Conservation (phyloP, 1,140 invertebrate species). For the Nylanderia fulva region DNA sequence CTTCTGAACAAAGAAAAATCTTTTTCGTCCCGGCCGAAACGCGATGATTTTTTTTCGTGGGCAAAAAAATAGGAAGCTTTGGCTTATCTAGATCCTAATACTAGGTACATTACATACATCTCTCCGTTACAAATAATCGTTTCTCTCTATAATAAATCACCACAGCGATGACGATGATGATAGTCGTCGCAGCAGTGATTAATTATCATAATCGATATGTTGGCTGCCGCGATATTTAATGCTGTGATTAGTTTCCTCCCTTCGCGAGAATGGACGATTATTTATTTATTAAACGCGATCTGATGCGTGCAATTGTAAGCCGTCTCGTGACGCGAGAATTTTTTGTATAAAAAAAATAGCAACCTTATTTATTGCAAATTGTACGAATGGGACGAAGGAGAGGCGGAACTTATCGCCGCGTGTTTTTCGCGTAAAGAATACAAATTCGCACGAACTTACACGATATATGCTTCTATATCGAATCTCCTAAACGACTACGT, state of each 20-base stretch:
- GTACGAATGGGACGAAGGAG: neutral
- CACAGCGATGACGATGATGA: slow-evolving; percentile 24
- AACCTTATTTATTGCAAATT: neutral
- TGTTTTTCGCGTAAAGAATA: slow-evolving; percentile 40
- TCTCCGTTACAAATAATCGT: slow-evolving; percentile 49
- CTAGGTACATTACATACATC: slow-evolving; percentile 40
- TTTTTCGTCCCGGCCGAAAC: slow-evolving; percentile 20
- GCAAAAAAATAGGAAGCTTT: slow-evolving; percentile 54
- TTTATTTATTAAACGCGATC: neutral
- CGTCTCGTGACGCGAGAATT: neutral
- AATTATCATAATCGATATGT: slow-evolving; percentile 73
- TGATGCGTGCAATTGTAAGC: neutral
- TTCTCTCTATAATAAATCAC: slow-evolving; percentile 52
- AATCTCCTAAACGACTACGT: slow-evolving; percentile 18
- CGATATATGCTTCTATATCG: slow-evolving; percentile 7
- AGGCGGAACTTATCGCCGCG: slow-evolving; percentile 22
- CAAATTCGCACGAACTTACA: slow-evolving; percentile 62
- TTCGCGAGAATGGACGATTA: slow-evolving; percentile 34
- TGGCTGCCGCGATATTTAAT: slow-evolving; percentile 28
- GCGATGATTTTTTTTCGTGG: slow-evolving; percentile 14
- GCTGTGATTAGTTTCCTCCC: slow-evolving; percentile 5
- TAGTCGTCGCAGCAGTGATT: slow-evolving; percentile 59
- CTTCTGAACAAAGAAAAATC: neutral
- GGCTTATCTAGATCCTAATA: slow-evolving; percentile 48
- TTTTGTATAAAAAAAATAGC: slow-evolving; percentile 7